Conservation (phyloP, 2,888 invertebrate species). For the Eremobia ochroleuca region DNA sequence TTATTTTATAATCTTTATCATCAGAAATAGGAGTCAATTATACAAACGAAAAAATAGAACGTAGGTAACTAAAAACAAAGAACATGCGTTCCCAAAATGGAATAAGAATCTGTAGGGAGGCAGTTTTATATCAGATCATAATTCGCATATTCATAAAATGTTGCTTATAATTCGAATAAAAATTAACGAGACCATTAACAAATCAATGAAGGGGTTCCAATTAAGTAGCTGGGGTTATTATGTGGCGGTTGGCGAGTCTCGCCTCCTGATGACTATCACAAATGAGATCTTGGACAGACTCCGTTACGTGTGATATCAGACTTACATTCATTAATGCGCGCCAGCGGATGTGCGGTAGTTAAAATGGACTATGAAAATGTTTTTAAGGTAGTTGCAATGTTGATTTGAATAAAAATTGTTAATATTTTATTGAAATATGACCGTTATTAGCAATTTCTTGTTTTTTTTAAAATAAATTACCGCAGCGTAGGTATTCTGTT, state of each 20-base stretch:
- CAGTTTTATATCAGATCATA: constrained; percentile 73
- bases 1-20: constrained; percentile 44
- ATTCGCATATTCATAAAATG: constrained; percentile 74
- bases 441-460: constrained; percentile 19
- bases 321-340: constrained; percentile 63
- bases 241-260: constrained; percentile 79
- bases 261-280: constrained; percentile 79
- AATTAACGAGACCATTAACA: constrained; percentile 85
- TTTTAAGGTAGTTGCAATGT: constrained; percentile 45
- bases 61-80: constrained; percentile 15
- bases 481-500: constrained; percentile 49
- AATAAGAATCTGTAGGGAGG: constrained; percentile 43
- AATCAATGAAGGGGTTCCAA: constrained; percentile 86
- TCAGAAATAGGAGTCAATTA: constrained; percentile 9
- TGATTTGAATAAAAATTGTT: constrained; percentile 44
- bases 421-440: constrained; percentile 33
- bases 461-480: constrained; percentile 56
- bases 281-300: constrained; percentile 83
- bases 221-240: constrained; percentile 84
- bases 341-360: constrained; percentile 64
- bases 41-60: constrained; percentile 13
- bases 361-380: constrained; percentile 62
- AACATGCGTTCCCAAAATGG: constrained; percentile 33
- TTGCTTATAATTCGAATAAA: constrained; percentile 80
- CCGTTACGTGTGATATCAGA: constrained; percentile 74